These are phyloP conservation scores for Wiebesia pumilae DNA, from an alignment of 1,140 invertebrate species.

Conservation along the genomic window DNA sequence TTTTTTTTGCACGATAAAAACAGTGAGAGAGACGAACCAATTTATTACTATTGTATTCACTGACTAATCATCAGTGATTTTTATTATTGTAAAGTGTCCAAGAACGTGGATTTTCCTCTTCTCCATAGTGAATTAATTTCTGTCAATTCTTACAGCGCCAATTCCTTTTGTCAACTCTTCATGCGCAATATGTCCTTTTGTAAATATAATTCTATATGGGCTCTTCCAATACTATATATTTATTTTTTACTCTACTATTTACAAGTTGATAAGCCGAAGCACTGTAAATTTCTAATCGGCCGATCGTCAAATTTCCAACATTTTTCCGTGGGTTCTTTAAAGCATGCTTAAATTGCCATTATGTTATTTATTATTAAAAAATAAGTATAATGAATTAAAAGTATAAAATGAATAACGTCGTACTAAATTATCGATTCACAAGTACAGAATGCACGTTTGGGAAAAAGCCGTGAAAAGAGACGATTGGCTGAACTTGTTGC, in stretches of 20 bases:
- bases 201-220: slow-evolving; percentile 67
- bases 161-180: slow-evolving; percentile 26
- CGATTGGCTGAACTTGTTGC: slow-evolving; percentile 50
- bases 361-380: background rate
- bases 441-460: slow-evolving; percentile 8
- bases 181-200: slow-evolving; percentile 59
- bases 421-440: slow-evolving; percentile 44
- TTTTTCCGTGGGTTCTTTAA: slow-evolving; percentile 36
- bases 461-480: slow-evolving; percentile 37
- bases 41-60: too few species aligned
- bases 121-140: slow-evolving; percentile 34
- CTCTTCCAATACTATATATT: slow-evolving; percentile 68
- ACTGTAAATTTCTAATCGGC: slow-evolving; percentile 55
- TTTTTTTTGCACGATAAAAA: slow-evolving; percentile 26
- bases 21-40: slow-evolving; percentile 20
- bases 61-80: slow-evolving; percentile 27
- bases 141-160: slow-evolving; percentile 41
- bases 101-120: slow-evolving; percentile 2
- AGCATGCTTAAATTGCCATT: slow-evolving; percentile 14
- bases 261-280: slow-evolving; percentile 52
- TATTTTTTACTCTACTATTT: slow-evolving; percentile 64
- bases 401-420: background rate
- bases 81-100: background rate
- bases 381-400: background rate
- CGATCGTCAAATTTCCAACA: slow-evolving; percentile 34